Percentiles rank a stretch among this genome's conserved stretches.
Conservation (phyloP, 2,113 vertebrate genomes). For the Gasterosteus nipponicus region DNA sequence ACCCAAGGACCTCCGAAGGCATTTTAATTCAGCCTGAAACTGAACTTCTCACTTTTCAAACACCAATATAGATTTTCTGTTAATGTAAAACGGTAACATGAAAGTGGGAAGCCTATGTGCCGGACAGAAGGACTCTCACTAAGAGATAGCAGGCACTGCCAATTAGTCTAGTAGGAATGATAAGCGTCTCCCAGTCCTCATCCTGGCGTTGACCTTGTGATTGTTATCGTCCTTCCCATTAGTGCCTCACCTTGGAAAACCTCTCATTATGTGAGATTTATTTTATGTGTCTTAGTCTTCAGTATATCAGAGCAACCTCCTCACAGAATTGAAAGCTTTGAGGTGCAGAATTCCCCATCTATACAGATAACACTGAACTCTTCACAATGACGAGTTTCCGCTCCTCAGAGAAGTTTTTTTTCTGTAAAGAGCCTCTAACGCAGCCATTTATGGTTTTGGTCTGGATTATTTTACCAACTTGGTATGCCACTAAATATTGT, state of each 20-base stretch:
- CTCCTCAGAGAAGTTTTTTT: conserved; percentile 45
- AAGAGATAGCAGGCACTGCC: conserved; percentile 2
- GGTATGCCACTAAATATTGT: not conserved
- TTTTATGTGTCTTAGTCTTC: conserved; percentile 48
- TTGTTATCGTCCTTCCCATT: conserved; percentile 52
- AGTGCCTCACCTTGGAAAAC: conserved; percentile 28
- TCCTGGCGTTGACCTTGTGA: conserved; percentile 47
- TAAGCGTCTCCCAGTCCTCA: conserved; percentile 34
- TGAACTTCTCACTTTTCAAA: not conserved
- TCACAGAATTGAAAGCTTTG: conserved; percentile 40
- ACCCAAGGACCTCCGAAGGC: not conserved
- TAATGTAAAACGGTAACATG: not conserved
- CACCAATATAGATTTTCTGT: not conserved
- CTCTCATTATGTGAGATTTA: conserved; percentile 43
- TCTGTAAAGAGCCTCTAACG: conserved; percentile 9
- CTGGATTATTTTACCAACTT: not conserved
- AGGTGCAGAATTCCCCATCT: conserved; percentile 55
- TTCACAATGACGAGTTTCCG: conserved; percentile 36
- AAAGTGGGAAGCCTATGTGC: not conserved
- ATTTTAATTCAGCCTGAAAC: not conserved
- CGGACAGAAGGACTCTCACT: conserved; percentile 1
- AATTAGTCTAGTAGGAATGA: conserved; percentile 37
- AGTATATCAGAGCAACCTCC: conserved; percentile 33
- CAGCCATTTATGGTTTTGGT: conserved; percentile 12
- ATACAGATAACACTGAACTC: conserved; percentile 48